Evolutionary conservation across 30 jellyfish, hydroid and myxozoan genomes (phyloP), one percentile per base, ranked within the genome.

Genomic region (Hydractinia symbiolongicarpus): DNA sequence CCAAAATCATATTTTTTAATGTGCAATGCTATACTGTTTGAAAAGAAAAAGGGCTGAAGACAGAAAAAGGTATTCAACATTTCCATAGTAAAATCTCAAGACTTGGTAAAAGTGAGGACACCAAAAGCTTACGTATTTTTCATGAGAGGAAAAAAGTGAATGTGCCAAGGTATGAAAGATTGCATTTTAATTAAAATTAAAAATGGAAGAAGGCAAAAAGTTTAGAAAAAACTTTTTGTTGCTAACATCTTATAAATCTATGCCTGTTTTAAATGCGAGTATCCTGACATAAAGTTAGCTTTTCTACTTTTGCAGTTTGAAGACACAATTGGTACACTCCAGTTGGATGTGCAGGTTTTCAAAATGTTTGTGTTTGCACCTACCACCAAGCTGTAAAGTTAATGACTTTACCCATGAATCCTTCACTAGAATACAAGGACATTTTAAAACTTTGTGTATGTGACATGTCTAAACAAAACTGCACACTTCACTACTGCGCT

Each of bases 91-190:
- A 56, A 70, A 53, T 4, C 49, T 8, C 50, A 52, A 68, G 49
- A 57, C 44, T 69, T 82, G 49, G 83, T 19, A 5, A 66, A 68
- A 52, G 83, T 56, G 19, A 82, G 72, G 66, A 58, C 15, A 58
- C 69, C 69, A 58, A 58, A 58, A 16, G 19, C 69, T 11, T 16
- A 11, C 17, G 2, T 30, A 30, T 30, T 30, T 30, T 30, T 30
- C 2, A n/a, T 30, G 44, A 30, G 2, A 30, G 69, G 19, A 58
- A 3, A 11, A 13, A 58, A 16, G 15, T 3, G 69, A 13, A 11
- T 58, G 19, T 16, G 1, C 69, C 69, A 1, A 58, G 69, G 69
- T 11, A 58, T 0, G 44, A 58, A 58, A 58, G 69, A 58, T 58
- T 13, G 15, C 19, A 16, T 58, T 11, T 58, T 3, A 58, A 16